Percentiles rank a stretch among this genome's conserved stretches.
Evolutionary conservation across 2,888 invertebrate species (phyloP).

Genomic region (Cosmia trapezina): DNA sequence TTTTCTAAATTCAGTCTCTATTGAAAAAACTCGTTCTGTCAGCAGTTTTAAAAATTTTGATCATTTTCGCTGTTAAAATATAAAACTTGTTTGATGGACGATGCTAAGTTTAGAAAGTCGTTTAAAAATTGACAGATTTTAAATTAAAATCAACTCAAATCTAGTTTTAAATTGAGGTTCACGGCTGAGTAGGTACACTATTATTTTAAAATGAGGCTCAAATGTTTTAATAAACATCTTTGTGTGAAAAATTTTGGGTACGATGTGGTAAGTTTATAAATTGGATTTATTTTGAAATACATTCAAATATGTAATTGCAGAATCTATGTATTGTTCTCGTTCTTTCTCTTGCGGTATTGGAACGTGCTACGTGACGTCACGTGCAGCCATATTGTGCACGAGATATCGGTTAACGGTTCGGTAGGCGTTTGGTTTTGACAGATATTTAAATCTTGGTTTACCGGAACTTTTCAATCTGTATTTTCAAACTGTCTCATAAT

Average conservation of each 20-base stretch:
- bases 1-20: neutral
- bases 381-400: constrained; percentile 21
- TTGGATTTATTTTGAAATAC: constrained; percentile 15
- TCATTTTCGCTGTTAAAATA: neutral
- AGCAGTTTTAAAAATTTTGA: neutral
- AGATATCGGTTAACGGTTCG: constrained; percentile 17
- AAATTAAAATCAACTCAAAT: constrained; percentile 12
- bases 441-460: constrained; percentile 33
- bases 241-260: neutral
- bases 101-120: constrained; percentile 9
- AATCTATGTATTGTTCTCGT: constrained; percentile 25
- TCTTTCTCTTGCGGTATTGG: constrained; percentile 20
- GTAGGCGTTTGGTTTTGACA: constrained; percentile 28
- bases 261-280: neutral
- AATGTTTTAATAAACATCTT: neutral
- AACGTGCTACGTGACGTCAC: constrained; percentile 40
- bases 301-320: constrained; percentile 28
- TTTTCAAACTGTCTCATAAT: neutral
- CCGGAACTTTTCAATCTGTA: neutral
- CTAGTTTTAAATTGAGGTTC: constrained; percentile 6
- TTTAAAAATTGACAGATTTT: constrained; percentile 5
- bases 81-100: constrained; percentile 3
- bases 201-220: neutral
- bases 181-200: neutral
- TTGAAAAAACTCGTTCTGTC: neutral